Base-by-base conservation (phyloP, 2,888 invertebrate species). In the Phaonia tiefii region DNA sequence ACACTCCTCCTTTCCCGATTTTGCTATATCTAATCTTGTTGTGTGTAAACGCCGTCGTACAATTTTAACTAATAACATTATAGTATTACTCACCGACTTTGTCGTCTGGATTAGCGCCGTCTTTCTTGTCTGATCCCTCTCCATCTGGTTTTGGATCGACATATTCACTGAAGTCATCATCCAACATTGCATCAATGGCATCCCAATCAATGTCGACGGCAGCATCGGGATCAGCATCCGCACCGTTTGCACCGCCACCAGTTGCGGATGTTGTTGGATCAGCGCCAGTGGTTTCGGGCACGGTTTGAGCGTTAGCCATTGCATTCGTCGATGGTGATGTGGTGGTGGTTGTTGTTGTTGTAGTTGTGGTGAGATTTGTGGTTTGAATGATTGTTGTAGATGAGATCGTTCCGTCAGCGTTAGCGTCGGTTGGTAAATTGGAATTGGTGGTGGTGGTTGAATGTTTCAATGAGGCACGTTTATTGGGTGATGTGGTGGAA, bases 41-140 rank as follows among this genome's bases (percentile, higher is more conserved):
- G n/a, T n/a, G n/a, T n/a, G n/a, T n/a, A n/a, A n/a, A n/a, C n/a
- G n/a, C n/a, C n/a, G n/a, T n/a, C n/a, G n/a, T n/a, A n/a, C n/a
- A 67, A 65, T 15, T 0, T 0, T 1, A 31, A 10, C 15, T 46
- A 49, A 31, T 5, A 5, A 5, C 31, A 31, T 31, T 31, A 31
- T 31, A 31, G n/a, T 56, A 60, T 58, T 63, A 85, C 92, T 92
- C 88, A 95, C 95, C 95, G 86, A 93, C 94, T 94, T 97, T 96
- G 90, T 97, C 97, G 87, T 96, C 97, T 10, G 96, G 92, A 85
- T 93, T 89, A 69, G 87, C 86, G 51, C 86, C 89, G 63, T 87
- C 87, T 49, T 87, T 85, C 66, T 86, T 86, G 77, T 86, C 86
- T 37, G 89, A 88, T 22, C 88, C 90, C 79, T 86, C 87, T 79